phyloP scores from a whole-genome alignment of 2,888 invertebrate species.

The Eupithecia tripunctaria region DNA sequence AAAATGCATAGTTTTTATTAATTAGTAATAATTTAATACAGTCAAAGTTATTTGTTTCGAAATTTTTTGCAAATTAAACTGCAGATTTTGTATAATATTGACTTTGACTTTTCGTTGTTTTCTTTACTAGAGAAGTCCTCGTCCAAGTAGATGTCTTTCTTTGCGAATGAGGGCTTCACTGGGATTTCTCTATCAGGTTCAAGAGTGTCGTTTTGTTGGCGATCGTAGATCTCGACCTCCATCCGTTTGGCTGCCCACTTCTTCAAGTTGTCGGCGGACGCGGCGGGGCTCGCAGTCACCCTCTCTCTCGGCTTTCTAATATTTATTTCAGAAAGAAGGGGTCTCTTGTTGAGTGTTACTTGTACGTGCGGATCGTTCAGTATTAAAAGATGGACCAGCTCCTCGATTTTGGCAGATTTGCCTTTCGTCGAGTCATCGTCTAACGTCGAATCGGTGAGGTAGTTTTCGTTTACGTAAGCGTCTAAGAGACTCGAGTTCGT shows the following conservation, averaged over 20 bases:
- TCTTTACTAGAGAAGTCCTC: constrained; percentile 58
- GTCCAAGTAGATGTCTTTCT: constrained; percentile 68
- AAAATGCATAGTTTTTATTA: constrained; percentile 44
- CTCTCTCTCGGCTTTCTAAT: constrained; percentile 54
- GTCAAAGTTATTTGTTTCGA: constrained; percentile 56
- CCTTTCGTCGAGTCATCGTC: constrained; percentile 51
- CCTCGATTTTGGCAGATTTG: constrained; percentile 49
- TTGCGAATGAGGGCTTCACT: constrained; percentile 67
- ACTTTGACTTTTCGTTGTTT: constrained; percentile 55
- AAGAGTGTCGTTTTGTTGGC: constrained; percentile 42
- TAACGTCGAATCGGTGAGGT: constrained; percentile 60
- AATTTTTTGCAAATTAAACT: constrained; percentile 69
- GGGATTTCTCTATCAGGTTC: constrained; percentile 68
- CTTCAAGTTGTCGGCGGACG: constrained; percentile 69
- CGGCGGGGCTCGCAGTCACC: constrained; percentile 49
- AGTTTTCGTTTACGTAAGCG: constrained; percentile 67
- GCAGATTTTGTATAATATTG: constrained; percentile 70
- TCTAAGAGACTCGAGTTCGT: constrained; percentile 49
- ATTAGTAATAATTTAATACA: constrained; percentile 37
- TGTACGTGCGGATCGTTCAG: constrained; percentile 57
- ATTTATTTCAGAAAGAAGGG: constrained; percentile 68
- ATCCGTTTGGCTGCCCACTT: constrained; percentile 62
- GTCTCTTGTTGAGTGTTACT: constrained; percentile 64
- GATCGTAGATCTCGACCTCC: constrained; percentile 58
- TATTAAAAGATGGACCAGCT: constrained; percentile 63